phyloP scores from a whole-genome alignment of 2,113 vertebrate genomes.

The Cynopterus brachyotis region DNA sequence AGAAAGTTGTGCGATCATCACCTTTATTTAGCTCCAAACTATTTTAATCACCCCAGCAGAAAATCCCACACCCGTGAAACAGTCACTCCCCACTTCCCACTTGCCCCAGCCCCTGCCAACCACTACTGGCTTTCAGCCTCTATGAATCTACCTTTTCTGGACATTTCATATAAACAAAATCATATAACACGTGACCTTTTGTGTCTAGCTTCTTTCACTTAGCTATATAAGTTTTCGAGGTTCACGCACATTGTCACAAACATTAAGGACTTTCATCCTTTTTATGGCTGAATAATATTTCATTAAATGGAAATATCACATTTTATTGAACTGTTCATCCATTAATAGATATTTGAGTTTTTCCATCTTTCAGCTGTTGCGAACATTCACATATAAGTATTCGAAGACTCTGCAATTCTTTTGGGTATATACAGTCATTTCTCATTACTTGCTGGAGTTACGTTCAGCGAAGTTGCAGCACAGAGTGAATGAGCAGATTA shows the following conservation, averaged over 20 bases:
- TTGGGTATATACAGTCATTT: background rate
- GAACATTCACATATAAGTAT: background rate
- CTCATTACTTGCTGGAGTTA: background rate
- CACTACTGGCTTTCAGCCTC: background rate
- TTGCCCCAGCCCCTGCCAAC: background rate
- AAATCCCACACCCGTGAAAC: background rate
- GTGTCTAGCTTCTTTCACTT: background rate
- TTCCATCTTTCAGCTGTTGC: background rate
- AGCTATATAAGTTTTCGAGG: background rate
- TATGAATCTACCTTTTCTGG: background rate
- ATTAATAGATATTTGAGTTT: no score
- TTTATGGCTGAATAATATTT: background rate
- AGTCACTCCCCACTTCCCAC: background rate
- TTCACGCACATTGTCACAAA: fast-evolving
- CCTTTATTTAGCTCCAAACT: background rate
- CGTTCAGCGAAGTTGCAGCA: background rate
- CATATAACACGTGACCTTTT: background rate
- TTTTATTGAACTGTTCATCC: background rate
- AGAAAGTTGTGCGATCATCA: background rate
- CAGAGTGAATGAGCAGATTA: background rate
- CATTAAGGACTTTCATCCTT: background rate
- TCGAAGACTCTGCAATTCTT: background rate
- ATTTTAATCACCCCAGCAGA: background rate
- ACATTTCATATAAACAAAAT: background rate
- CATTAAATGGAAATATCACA: background rate